Base-by-base conservation (phyloP, 2,888 invertebrate species). In the Tortrix viridana region DNA sequence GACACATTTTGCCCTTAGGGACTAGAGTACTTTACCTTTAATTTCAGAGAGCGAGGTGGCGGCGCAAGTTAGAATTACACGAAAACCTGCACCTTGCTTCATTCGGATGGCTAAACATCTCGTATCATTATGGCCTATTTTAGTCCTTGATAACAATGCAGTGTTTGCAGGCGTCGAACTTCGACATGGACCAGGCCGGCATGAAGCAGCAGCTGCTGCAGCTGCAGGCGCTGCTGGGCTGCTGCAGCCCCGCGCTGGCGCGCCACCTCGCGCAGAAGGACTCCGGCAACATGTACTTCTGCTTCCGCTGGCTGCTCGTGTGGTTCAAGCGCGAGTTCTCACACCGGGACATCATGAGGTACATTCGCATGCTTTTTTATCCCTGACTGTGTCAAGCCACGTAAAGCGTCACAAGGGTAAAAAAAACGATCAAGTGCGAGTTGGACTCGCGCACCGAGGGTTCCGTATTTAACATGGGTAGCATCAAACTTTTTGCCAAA, bases 281-380 rank as follows among this genome's bases (percentile, higher is more conserved):
- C 72, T 94, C 94, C 0, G 97, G 97, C 5, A 99, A 99, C 83
- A 98, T 99, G 97, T 99, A 98, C 88, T 99, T 99, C 90, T 98
- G 98, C 85, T 99, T 99, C 92, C 96, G 99, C 9, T 99, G 99
- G 99, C 94, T 99, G 26, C 93, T 99, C 12, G 98, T 99, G 7
- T 95, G 97, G 88, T 99, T 98, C 84, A 99, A 99, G 85, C 90
- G 99, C 69, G 99, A 99, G 89, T 97, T 99, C 81, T 94, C 95
- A 20, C 96, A 97, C 67, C 92, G 94, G 5, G 97, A 98, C 80
- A 96, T 98, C 55, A 95, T 98, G 94, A 94, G 96, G 92, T 89
- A 32, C 41, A n/a, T 41, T 5, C 5, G n/a, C n/a, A 3, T 6
- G 26, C 26, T 5, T 4, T 5, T 4, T 6, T 4, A 3, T 26